phyloP scores from a whole-genome alignment of 1,140 invertebrate genomes.

The Pseudomyrmex gracilis region DNA sequence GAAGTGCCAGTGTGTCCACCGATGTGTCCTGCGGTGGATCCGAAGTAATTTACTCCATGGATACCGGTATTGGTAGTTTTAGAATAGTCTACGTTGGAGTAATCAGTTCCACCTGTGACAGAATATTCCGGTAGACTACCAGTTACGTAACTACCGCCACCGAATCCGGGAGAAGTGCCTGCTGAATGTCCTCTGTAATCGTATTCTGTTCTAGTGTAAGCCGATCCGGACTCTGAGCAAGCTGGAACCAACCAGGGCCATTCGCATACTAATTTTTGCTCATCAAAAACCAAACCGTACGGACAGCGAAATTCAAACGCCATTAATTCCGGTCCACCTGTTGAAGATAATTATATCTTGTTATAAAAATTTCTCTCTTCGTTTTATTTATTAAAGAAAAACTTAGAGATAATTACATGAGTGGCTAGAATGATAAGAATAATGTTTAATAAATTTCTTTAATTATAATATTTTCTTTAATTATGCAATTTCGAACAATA shows the following conservation, averaged over 20 bases:
- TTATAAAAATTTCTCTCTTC: not conserved
- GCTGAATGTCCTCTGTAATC: slow-evolving; percentile 47
- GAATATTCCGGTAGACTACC: slow-evolving; percentile 48
- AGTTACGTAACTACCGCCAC: slow-evolving; percentile 57
- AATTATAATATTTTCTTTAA: slow-evolving; percentile 3
- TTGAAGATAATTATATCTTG: not conserved
- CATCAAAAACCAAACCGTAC: slow-evolving; percentile 93
- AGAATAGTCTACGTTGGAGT: slow-evolving; percentile 28
- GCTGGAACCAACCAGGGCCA: slow-evolving; percentile 93
- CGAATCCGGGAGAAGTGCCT: not conserved
- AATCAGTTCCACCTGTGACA: not conserved
- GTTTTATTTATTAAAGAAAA: too few species aligned
- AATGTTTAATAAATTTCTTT: too few species aligned
- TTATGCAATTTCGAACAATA: slow-evolving; percentile 7
- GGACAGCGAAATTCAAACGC: slow-evolving; percentile 94
- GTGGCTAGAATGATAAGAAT: slow-evolving; percentile 26
- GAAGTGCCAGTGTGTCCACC: slow-evolving; percentile 16
- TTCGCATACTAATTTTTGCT: slow-evolving; percentile 90
- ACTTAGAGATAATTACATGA: not conserved
- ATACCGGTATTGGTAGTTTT: slow-evolving; percentile 4
- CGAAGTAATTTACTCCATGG: not conserved
- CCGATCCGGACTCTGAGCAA: slow-evolving; percentile 86
- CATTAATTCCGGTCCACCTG: slow-evolving; percentile 84
- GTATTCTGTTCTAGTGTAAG: slow-evolving; percentile 53
- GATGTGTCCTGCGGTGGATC: not conserved